A percentile compares a stretch with the other conserved stretches of the same genome.
phyloP scores from a whole-genome alignment of 92 coral and sea anemone genomes.

The Umimayanthus chanpuru region DNA sequence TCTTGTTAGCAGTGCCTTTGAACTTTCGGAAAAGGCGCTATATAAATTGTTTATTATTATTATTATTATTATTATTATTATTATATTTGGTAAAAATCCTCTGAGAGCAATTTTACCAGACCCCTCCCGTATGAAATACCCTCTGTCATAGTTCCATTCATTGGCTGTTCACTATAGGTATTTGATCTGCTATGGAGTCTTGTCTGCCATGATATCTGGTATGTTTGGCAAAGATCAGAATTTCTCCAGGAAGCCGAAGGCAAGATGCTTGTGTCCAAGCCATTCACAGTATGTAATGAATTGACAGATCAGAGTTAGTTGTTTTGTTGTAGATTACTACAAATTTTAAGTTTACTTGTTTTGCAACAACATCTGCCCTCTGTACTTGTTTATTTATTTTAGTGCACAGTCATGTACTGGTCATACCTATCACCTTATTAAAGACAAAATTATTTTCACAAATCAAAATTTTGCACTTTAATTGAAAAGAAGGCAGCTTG shows the following conservation, averaged over 20 bases:
- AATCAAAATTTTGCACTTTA: not conserved
- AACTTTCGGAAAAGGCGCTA: too few species aligned
- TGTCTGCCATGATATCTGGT: constrained; percentile 99
- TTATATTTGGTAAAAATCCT: too few species aligned
- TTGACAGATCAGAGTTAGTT: not conserved
- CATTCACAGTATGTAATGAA: constrained; percentile 71
- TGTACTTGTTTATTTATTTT: too few species aligned
- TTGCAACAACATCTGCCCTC: too few species aligned
- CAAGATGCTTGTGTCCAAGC: constrained; percentile 76
- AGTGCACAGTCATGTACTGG: too few species aligned
- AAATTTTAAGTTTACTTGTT: too few species aligned
- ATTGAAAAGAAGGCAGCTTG: not conserved
- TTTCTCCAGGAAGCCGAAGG: constrained; percentile 85
- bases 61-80: too few species aligned
- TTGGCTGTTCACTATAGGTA: constrained; percentile 54
- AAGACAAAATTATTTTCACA: not conserved
- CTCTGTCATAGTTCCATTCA: not conserved
- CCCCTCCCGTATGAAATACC: too few species aligned
- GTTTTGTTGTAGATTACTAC: too few species aligned
- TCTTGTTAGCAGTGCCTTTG: too few species aligned
- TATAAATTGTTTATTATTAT: too few species aligned
- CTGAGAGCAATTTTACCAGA: too few species aligned
- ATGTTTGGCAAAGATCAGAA: constrained; percentile 88
- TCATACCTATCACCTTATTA: not conserved
- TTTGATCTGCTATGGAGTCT: constrained; percentile 96